Evolutionary conservation across 2,113 vertebrate genomes (phyloP).

Genomic region (Chelonoidis abingdonii): DNA sequence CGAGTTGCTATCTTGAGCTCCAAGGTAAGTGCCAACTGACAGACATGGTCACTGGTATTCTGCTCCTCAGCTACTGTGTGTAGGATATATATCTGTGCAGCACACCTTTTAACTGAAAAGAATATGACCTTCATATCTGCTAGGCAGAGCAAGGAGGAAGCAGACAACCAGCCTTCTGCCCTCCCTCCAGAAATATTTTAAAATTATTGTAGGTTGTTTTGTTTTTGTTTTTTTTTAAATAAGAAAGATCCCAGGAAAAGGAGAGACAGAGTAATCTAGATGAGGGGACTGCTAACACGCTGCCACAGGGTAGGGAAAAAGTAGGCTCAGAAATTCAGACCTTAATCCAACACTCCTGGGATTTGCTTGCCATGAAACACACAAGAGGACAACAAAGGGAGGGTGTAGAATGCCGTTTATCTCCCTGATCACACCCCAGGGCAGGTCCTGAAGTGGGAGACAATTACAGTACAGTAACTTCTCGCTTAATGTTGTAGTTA

Average conservation of each 20-base stretch:
- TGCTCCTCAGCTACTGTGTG: neutral
- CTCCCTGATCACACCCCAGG: neutral
- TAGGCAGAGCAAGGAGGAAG: neutral
- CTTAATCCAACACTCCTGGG: neutral
- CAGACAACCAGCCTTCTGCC: neutral
- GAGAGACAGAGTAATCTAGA: neutral
- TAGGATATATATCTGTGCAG: neutral
- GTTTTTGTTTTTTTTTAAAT: neutral
- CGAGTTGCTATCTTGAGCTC: neutral
- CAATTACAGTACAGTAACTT: neutral
- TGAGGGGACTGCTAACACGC: neutral
- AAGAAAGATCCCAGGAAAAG: neutral
- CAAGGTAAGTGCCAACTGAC: slow-evolving; percentile 57
- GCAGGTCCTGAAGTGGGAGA: slow-evolving; percentile 27
- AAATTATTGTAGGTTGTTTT: too few species aligned
- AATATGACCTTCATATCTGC: slow-evolving; percentile 17
- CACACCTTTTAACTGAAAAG: slow-evolving; percentile 1
- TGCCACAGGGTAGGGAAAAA: neutral
- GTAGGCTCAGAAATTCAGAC: neutral
- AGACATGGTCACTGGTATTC: slow-evolving; percentile 1
- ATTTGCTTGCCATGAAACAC: neutral
- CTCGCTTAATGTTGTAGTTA: too few species aligned
- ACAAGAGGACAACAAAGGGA: neutral
- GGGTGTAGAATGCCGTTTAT: neutral
- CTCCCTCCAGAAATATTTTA: neutral